These are phyloP conservation scores for Latrodectus elegans DNA, from an alignment of 2,888 invertebrate species.

Conservation along the genomic window DNA sequence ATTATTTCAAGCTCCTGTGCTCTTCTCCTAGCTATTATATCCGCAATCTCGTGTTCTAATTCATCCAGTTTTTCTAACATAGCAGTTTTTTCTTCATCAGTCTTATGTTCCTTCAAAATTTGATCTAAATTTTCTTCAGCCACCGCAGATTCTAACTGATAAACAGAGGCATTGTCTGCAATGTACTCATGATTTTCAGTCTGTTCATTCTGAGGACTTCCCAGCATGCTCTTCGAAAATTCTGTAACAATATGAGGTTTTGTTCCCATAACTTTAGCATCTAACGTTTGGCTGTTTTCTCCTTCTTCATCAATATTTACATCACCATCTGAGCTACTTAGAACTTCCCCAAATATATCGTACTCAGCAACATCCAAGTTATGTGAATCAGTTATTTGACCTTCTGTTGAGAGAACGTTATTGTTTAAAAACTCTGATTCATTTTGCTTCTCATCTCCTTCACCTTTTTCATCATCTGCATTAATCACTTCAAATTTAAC, in stretches of 20 bases:
- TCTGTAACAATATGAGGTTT: slow-evolving; percentile 27
- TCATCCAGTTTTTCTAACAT: slow-evolving; percentile 80
- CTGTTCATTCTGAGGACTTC: slow-evolving; percentile 44
- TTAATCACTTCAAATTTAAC: slow-evolving; percentile 92
- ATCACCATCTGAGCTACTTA: slow-evolving; percentile 84
- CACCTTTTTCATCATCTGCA: slow-evolving; percentile 85
- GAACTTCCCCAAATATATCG: slow-evolving; percentile 93
- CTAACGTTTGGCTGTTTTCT: slow-evolving; percentile 29
- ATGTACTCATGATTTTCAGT: slow-evolving; percentile 47
- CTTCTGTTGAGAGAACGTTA: slow-evolving; percentile 20
- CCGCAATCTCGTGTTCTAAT: slow-evolving; percentile 83
- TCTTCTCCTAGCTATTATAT: slow-evolving; percentile 84
- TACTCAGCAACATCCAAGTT: slow-evolving; percentile 79
- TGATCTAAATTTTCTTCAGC: slow-evolving; percentile 58
- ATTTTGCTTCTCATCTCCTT: slow-evolving; percentile 73
- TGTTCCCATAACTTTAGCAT: slow-evolving; percentile 17
- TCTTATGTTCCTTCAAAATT: slow-evolving; percentile 58
- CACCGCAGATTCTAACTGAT: slow-evolving; percentile 61
- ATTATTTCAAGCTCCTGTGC: slow-evolving; percentile 89
- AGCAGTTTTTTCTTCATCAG: slow-evolving; percentile 71
- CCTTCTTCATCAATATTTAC: slow-evolving; percentile 76
- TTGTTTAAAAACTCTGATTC: slow-evolving; percentile 33
- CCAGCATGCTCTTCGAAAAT: slow-evolving; percentile 79
- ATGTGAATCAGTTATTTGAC: slow-evolving; percentile 62
- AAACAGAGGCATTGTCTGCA: slow-evolving; percentile 56